phyloP scores from a whole-genome alignment of 2,113 vertebrate genomes.

The Odobenus rosmarus region DNA sequence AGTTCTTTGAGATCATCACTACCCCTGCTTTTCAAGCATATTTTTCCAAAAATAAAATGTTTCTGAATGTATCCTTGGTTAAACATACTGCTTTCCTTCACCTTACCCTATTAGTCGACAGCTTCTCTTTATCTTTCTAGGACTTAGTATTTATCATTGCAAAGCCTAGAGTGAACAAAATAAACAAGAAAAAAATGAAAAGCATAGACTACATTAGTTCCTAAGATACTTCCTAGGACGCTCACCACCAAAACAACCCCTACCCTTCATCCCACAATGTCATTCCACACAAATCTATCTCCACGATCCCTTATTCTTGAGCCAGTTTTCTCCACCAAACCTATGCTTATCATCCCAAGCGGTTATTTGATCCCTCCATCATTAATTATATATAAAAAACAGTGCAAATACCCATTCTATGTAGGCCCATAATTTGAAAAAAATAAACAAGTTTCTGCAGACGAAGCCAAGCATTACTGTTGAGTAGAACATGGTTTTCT shows the following conservation, averaged over 20 bases:
- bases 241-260: background rate
- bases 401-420: background rate
- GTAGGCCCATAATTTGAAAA: background rate
- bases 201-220: background rate
- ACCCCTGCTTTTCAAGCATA: background rate
- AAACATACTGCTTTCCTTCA: conserved; percentile 4
- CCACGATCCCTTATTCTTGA: background rate
- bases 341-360: background rate
- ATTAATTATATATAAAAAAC: background rate
- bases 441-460: conserved; percentile 29
- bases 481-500: background rate
- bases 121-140: background rate
- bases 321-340: background rate
- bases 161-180: background rate
- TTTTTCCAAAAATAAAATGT: conserved; percentile 35
- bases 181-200: background rate
- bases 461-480: background rate
- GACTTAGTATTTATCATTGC: background rate
- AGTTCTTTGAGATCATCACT: background rate
- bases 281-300: background rate
- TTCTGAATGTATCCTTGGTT: background rate
- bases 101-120: background rate
- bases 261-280: background rate
- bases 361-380: background rate
- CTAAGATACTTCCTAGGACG: background rate